Evolutionary conservation across 2,888 invertebrate genomes (phyloP).

Genomic region (Eucriotettix oculatus): DNA sequence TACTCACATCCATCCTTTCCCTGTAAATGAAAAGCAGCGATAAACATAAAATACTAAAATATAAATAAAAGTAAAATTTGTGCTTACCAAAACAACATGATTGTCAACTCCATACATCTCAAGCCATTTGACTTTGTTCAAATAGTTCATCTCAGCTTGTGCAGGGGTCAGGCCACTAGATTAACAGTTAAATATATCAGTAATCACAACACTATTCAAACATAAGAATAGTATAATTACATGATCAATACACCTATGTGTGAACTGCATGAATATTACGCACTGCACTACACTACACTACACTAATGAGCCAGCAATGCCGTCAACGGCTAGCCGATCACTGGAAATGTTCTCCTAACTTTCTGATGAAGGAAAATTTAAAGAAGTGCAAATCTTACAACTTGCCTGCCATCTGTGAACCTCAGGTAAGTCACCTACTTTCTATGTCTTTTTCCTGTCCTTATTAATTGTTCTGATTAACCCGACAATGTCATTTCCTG

Average conservation of each 20-base stretch:
- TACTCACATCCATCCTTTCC: slow-evolving; percentile 96
- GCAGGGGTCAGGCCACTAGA: slow-evolving; percentile 73
- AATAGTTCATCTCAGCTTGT: slow-evolving; percentile 84
- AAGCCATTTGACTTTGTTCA: slow-evolving; percentile 93
- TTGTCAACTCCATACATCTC: slow-evolving; percentile 99
- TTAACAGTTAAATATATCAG: too few species aligned
- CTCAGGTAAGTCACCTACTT: too few species aligned
- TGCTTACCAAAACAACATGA: slow-evolving; percentile 72
- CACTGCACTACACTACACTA: too few species aligned
- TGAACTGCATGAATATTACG: slow-evolving; percentile 2
- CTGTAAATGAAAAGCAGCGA: slow-evolving; percentile 21
- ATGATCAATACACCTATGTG: slow-evolving; percentile 4
- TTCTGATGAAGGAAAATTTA: too few species aligned
- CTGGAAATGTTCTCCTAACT: too few species aligned
- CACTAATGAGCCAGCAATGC: too few species aligned
- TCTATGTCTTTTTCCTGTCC: too few species aligned
- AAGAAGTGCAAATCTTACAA: too few species aligned
- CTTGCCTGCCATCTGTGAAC: too few species aligned
- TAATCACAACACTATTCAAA: not conserved
- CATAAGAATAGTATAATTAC: not conserved
- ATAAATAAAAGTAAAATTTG: not conserved
- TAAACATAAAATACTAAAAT: not conserved
- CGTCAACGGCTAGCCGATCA: too few species aligned
- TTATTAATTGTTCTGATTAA: too few species aligned
- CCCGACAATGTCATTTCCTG: too few species aligned